Base-by-base conservation (phyloP, 2,888 invertebrate genomes). In the Phragmatobia fuliginosa region DNA sequence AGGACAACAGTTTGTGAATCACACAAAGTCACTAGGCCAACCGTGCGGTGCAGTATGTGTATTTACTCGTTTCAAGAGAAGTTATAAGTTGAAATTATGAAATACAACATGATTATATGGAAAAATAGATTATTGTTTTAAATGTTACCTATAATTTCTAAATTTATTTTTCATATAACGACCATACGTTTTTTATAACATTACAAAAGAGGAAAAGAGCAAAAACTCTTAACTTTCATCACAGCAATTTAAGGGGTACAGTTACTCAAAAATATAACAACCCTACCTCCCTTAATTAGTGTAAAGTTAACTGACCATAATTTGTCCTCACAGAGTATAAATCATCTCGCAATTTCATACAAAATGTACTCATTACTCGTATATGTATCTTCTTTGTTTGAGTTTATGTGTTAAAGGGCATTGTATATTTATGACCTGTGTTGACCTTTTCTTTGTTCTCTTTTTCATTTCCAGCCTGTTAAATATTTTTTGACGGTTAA, bases 221-320 rank as follows among this genome's bases (percentile, higher is more conserved):
- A 1, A 31, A 59, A 59, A 56, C 60, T 64, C 64, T 64, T 67
- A 60, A 60, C 60, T 67, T 66, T 67, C 61, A 67, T 71, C 60
- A 60, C 18, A 59, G 56, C 49, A 64, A 66, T 69, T 67, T 67
- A 61, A 67, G 60, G 67, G 60, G 32, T 62, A 52, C 61, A 61
- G 64, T 67, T 64, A 67, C 32, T 66, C 8, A 45, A 70, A 79
- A 77, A 80, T 75, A 71, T 61, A 63, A 64, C 70, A 56, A 64
- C 60, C 65, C 66, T 38, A 71, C 65, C 71, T 71, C 61, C 58
- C 66, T 32, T 67, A 79, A 76, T 76, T 70, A 77, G 72, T 67
- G 59, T 63, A 71, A 41, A 62, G 65, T 67, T 67, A 73, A 76
- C 70, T 62, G 25, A 74, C 77, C 74, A 77, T 74, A 72, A 77